Evolutionary conservation across 2,888 invertebrate species (phyloP).

Genomic region (Rambutsinella grinnellia): DNA sequence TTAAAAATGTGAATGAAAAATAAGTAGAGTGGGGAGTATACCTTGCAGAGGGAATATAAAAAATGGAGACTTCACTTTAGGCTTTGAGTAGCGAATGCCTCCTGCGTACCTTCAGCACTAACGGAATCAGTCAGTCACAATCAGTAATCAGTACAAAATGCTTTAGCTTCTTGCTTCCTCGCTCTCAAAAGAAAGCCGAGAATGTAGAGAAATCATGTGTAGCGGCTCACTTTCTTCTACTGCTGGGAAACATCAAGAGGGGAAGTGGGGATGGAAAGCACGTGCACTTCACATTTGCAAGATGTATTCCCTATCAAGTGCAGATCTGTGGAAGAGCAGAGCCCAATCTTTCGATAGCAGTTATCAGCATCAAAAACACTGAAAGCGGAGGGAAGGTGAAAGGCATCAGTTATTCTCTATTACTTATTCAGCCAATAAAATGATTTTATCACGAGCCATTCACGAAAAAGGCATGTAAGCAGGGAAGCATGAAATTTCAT

Average conservation of each 20-base stretch:
- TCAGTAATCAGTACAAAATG: too few relatives aligned
- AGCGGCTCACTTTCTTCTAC: conserved; percentile 5
- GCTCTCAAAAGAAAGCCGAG: neutral
- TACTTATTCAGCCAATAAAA: too few relatives aligned
- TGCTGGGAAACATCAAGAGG: neutral
- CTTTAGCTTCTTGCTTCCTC: conserved; percentile 4
- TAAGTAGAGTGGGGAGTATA: too few relatives aligned
- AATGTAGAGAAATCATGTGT: neutral
- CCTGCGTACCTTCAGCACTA: too few relatives aligned
- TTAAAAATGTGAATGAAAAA: too few relatives aligned
- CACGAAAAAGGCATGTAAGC: conserved; percentile 1
- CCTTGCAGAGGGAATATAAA: too few relatives aligned
- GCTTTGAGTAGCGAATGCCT: too few relatives aligned
- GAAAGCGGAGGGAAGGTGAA: neutral
- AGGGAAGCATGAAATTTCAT: conserved; percentile 31
- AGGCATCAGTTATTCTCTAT: too few relatives aligned
- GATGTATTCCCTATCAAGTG: too few relatives aligned
- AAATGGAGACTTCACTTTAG: too few relatives aligned
- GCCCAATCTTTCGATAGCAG: neutral
- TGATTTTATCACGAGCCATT: neutral
- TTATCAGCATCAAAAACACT: too few relatives aligned
- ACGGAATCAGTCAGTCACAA: too few relatives aligned
- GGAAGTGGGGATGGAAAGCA: neutral
- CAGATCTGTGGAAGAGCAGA: neutral
- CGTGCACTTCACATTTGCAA: conserved; percentile 8